Percentiles rank a stretch among this genome's conserved stretches.
Evolutionary conservation across 2,113 vertebrate genomes (phyloP).

Genomic region (Sciurus niger): DNA sequence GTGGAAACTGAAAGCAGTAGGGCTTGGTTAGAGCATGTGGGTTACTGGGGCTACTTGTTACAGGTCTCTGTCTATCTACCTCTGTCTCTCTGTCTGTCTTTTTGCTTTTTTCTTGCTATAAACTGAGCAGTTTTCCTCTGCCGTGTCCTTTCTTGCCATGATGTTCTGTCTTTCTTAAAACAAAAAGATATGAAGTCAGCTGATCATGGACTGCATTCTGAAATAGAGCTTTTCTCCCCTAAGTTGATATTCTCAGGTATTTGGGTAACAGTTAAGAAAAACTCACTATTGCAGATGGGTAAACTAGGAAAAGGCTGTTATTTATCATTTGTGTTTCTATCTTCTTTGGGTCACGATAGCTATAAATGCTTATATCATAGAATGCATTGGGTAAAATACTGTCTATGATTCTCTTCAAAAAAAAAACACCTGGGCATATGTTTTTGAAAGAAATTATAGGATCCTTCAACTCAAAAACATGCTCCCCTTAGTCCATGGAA

Average conservation of each 20-base stretch:
- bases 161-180: neutral
- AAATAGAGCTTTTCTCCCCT: neutral
- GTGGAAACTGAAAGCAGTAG: neutral
- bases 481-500: neutral
- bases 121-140: neutral
- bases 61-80: too few relatives aligned
- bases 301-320: neutral
- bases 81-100: too few relatives aligned
- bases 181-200: neutral
- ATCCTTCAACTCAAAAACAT: neutral
- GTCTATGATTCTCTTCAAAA: neutral
- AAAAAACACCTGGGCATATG: neutral
- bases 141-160: neutral
- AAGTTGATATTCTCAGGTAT: neutral
- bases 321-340: neutral
- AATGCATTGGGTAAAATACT: neutral
- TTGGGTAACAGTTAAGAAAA: neutral
- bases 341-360: neutral
- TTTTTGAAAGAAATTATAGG: neutral
- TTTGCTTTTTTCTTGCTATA: neutral
- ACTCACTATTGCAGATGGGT: neutral
- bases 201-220: neutral
- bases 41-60: neutral
- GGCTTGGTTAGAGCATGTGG: neutral
- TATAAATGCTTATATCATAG: neutral